Evolutionary conservation across 2,797 vertebrate genomes (phyloP).

Genomic region (Threskiornis aethiopicus): DNA sequence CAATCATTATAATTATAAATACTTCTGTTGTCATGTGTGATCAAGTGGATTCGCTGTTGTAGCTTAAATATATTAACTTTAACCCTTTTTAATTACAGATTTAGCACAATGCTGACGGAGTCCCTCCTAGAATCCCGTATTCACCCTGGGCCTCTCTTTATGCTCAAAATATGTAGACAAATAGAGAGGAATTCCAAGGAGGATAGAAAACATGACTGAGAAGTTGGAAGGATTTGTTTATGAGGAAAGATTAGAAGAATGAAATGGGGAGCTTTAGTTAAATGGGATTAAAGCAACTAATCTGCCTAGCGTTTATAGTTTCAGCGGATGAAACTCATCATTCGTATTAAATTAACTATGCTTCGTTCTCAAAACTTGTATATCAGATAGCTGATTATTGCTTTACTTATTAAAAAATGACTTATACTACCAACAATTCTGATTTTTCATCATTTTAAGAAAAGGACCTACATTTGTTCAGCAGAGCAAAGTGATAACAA

Average conservation of each 20-base stretch:
- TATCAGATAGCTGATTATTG: not conserved
- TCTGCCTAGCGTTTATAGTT: not conserved
- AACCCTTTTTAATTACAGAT: constrained; percentile 61
- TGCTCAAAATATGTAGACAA: constrained; percentile 54
- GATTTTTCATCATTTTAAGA: not conserved
- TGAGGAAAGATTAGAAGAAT: constrained; percentile 39
- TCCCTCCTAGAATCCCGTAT: constrained; percentile 3
- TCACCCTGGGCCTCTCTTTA: constrained; percentile 47
- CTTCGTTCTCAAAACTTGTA: not conserved
- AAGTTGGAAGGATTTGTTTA: constrained; percentile 54
- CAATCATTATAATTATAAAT: constrained; percentile 61
- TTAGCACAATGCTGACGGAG: constrained; percentile 19
- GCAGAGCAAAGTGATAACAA: not conserved
- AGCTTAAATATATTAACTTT: constrained; percentile 64
- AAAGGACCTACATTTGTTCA: not conserved
- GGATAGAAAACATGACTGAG: constrained; percentile 58
- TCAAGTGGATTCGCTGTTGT: constrained; percentile 48
- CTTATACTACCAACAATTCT: not conserved
- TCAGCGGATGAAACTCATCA: not conserved
- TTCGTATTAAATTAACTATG: not conserved
- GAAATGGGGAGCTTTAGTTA: constrained; percentile 38
- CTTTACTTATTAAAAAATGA: not conserved
- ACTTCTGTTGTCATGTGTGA: constrained; percentile 58
- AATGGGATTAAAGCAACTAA: constrained; percentile 42
- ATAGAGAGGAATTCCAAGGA: constrained; percentile 51